Evolutionary conservation across 2,113 vertebrate species (phyloP).

Genomic region (Peucedramus taeniatus): DNA sequence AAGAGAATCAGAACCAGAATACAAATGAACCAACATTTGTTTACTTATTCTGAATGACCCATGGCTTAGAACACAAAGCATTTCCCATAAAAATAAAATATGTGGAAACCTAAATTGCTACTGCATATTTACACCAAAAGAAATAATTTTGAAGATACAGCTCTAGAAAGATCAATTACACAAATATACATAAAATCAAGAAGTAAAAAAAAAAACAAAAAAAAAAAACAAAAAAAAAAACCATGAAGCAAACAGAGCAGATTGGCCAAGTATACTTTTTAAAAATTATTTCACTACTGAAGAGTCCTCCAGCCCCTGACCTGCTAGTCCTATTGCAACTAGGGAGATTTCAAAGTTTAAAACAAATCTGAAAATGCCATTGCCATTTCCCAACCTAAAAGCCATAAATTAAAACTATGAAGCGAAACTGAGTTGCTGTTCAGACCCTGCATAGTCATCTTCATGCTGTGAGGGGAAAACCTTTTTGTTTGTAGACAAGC

Average conservation of each 20-base stretch:
- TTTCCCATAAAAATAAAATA: conserved; percentile 63
- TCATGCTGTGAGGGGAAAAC: neutral
- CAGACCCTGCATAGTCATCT: conserved; percentile 32
- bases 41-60: conserved; percentile 62
- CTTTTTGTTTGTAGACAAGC: neutral
- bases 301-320: conserved; percentile 27
- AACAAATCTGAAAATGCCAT: neutral
- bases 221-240: conserved; percentile 24
- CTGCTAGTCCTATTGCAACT: conserved; percentile 19
- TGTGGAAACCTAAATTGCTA: conserved; percentile 53
- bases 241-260: conserved; percentile 48
- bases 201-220: neutral
- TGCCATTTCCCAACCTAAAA: conserved; percentile 66
- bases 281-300: neutral
- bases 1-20: conserved; percentile 49
- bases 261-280: conserved; percentile 24
- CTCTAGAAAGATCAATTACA: conserved; percentile 65
- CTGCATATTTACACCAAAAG: conserved; percentile 63
- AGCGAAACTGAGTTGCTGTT: conserved; percentile 2
- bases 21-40: conserved; percentile 53
- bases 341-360: neutral
- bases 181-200: conserved; percentile 56
- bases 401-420: conserved; percentile 60
- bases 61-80: conserved; percentile 61
- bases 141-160: conserved; percentile 58